Evolutionary conservation across 1,140 invertebrate species (phyloP).

Genomic region (Drosophila tsacasi): DNA sequence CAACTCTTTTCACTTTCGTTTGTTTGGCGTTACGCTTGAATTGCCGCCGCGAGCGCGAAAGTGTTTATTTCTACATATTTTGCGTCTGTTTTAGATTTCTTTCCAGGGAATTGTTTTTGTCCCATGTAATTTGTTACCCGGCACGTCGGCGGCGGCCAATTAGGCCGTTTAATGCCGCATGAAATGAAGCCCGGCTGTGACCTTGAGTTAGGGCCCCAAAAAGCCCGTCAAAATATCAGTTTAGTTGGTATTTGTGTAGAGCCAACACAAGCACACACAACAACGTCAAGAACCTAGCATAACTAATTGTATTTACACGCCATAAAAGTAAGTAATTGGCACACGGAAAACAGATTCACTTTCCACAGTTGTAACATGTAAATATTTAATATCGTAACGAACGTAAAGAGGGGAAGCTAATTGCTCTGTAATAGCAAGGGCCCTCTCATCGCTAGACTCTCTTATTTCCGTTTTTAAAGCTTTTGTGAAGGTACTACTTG

Average conservation of each 20-base stretch:
- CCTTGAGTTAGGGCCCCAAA: constrained; percentile 63
- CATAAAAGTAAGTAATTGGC: constrained; percentile 26
- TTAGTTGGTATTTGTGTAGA: constrained; percentile 7
- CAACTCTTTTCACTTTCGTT: constrained; percentile 76
- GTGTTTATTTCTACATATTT: constrained; percentile 54
- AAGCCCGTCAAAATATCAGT: constrained; percentile 7
- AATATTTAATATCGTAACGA: constrained; percentile 27
- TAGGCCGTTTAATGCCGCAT: constrained; percentile 71
- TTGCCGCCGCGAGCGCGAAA: constrained; percentile 54
- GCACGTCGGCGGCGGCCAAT: constrained; percentile 45
- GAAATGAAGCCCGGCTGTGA: constrained; percentile 53
- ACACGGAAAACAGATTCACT: constrained; percentile 40
- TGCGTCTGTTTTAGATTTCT: constrained; percentile 18
- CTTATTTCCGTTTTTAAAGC: background rate
- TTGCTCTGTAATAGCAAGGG: background rate
- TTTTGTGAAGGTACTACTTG: background rate
- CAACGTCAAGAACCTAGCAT: constrained; percentile 25
- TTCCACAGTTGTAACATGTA: constrained; percentile 32
- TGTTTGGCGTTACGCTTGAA: constrained; percentile 58
- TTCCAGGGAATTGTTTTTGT: constrained; percentile 10
- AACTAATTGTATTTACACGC: constrained; percentile 46
- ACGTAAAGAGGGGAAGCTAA: constrained; percentile 9
- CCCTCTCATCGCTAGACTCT: background rate
- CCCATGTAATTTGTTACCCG: constrained; percentile 11
- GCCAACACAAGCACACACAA: constrained; percentile 5